Evolutionary conservation across 2,888 invertebrate genomes (phyloP), one percentile per base, ranked within the genome.

Genomic region (Stenodera caucasica): DNA sequence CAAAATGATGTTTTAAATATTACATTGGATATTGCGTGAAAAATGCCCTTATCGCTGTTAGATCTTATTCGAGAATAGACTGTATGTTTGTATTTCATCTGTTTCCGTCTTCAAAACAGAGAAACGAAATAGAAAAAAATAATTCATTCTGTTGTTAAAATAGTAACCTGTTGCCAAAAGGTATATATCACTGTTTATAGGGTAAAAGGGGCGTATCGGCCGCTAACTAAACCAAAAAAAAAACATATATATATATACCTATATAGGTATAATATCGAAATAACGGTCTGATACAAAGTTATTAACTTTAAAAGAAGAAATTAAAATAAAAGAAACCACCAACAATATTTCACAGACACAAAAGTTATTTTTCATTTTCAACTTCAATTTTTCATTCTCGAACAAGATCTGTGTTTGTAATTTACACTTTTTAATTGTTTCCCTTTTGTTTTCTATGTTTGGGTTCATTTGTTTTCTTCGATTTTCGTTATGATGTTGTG

Each of bases 371-470:
- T 77, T 77, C 75, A 75, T 72, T 70, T 65, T 57, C 67, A 45
- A 45, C 45, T 67, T 73, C 49, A 71, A 78, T 78, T 77, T 78
- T 78, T 78, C 78, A 78, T 77, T n/a, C 72, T 70, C 60, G 71
- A 73, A 75, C 73, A 69, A 75, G 74, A 72, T 74, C 68, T 71
- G 66, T 71, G 73, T 76, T 75, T 74, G 77, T 78, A 78, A 78
- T 79, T 79, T 78, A 78, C 78, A 77, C 76, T 74, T 78, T 77
- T 78, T 79, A 78, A 79, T 79, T 78, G 78, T 78, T 77, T 79
- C 75, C 69, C 76, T 75, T 75, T 75, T 76, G 73, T 75, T 76
- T 75, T 67, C 60, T 60, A 21, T 53, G 49, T 35, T 56, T 59
- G 60, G 64, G 68, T 69, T 66, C 66, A 70, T 73, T 72, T 71